Conservation (phyloP, 2,113 vertebrate genomes). For the Gnathonemus echidnorhynchus region DNA sequence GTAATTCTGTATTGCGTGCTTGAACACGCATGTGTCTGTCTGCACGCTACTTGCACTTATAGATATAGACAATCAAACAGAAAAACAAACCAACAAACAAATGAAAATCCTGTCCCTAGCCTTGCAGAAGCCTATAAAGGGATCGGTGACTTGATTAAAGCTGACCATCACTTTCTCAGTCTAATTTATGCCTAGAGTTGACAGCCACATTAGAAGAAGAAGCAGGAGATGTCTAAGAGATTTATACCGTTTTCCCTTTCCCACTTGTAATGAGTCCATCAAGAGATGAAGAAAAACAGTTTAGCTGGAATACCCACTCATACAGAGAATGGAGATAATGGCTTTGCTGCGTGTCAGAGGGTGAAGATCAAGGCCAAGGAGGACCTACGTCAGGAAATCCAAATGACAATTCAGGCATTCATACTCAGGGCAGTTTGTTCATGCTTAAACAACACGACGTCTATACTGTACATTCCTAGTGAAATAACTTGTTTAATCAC, state of each 20-base stretch:
- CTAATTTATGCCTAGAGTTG: constrained; percentile 37
- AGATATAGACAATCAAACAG: neutral
- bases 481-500: neutral
- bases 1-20: neutral
- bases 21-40: no score
- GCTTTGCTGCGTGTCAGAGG: neutral
- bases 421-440: neutral
- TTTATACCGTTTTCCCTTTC: constrained; percentile 24
- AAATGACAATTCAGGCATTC: neutral
- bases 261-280: constrained; percentile 11
- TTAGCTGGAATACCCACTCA: neutral
- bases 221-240: neutral
- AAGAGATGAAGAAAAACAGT: neutral
- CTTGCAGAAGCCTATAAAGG: constrained; percentile 22
- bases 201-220: constrained; percentile 19
- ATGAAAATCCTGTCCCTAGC: neutral
- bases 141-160: constrained; percentile 41
- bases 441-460: neutral
- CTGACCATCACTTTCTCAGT: constrained; percentile 33
- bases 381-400: neutral
- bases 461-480: neutral
- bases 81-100: neutral
- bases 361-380: neutral
- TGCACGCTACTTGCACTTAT: neutral
- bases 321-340: neutral